Conservation (phyloP, 2,797 vertebrate genomes). For the Acropternis orthonyx region DNA sequence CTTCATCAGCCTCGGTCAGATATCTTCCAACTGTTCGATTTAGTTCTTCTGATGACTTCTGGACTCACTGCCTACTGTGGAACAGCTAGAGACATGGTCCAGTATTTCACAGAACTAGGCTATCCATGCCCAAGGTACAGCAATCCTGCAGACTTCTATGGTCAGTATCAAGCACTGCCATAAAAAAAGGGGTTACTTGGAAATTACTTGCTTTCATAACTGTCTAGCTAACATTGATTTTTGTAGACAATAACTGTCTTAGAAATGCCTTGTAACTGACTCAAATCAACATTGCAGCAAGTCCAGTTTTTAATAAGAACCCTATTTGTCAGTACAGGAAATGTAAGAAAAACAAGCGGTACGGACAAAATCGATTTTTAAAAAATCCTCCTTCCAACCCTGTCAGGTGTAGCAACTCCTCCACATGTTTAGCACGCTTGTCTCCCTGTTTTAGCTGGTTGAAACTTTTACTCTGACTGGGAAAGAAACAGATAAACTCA, state of each 20-base stretch:
- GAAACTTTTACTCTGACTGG: not conserved
- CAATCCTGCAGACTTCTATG: slow-evolving; percentile 96
- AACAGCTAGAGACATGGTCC: slow-evolving; percentile 88
- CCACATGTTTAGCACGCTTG: not conserved
- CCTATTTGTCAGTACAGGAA: not conserved
- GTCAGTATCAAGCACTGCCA: slow-evolving; percentile 73
- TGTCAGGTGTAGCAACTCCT: not conserved
- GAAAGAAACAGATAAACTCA: not conserved
- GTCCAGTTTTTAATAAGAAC: not conserved
- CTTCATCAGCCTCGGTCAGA: slow-evolving; percentile 96
- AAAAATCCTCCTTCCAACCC: not conserved
- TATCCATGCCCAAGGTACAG: slow-evolving; percentile 92
- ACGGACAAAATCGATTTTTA: not conserved
- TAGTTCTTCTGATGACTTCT: slow-evolving; percentile 89
- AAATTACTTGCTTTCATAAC: not conserved
- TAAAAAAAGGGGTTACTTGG: not conserved
- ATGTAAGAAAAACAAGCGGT: not conserved
- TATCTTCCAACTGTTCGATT: slow-evolving; percentile 94
- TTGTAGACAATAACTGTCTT: not conserved
- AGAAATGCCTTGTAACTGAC: not conserved
- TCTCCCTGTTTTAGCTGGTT: not conserved
- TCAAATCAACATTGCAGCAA: not conserved
- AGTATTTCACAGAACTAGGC: slow-evolving; percentile 88
- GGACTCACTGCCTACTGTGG: slow-evolving; percentile 90
- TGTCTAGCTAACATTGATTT: not conserved